Evolutionary conservation across 2,797 vertebrate genomes (phyloP).

Genomic region (Gobio occitaniae): DNA sequence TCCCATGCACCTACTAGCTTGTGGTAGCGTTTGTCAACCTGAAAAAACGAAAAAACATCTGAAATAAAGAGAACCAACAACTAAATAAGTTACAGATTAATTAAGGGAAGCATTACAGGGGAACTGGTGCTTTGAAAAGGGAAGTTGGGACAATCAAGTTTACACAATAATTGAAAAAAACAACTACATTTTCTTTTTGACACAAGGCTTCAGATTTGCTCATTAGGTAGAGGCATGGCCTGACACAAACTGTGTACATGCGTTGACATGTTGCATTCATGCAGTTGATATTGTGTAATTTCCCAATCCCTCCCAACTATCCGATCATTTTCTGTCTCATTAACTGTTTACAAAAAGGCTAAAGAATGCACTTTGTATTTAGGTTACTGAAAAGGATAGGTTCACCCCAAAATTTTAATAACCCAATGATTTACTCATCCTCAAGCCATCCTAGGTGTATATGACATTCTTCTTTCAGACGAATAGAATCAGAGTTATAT

Average conservation of each 20-base stretch:
- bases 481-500: no score
- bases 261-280: background rate
- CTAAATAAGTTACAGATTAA: background rate
- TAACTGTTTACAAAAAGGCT: background rate
- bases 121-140: background rate
- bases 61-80: background rate
- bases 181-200: background rate
- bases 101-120: background rate
- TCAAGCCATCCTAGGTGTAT: no score
- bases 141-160: background rate
- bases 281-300: background rate
- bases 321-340: no score
- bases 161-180: background rate
- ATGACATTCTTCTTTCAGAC: no score
- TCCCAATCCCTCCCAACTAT: no score
- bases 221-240: background rate
- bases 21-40: slow-evolving; percentile 67
- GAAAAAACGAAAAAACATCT: background rate
- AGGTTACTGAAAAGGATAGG: no score
- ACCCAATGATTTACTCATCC: no score
- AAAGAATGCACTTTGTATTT: background rate
- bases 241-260: background rate
- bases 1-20: slow-evolving; percentile 56
- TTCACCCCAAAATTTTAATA: no score
- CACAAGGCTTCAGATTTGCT: background rate